These are phyloP conservation scores for Halocaridina rubra DNA, from an alignment of 2,888 invertebrate genomes.

Conservation along the genomic window DNA sequence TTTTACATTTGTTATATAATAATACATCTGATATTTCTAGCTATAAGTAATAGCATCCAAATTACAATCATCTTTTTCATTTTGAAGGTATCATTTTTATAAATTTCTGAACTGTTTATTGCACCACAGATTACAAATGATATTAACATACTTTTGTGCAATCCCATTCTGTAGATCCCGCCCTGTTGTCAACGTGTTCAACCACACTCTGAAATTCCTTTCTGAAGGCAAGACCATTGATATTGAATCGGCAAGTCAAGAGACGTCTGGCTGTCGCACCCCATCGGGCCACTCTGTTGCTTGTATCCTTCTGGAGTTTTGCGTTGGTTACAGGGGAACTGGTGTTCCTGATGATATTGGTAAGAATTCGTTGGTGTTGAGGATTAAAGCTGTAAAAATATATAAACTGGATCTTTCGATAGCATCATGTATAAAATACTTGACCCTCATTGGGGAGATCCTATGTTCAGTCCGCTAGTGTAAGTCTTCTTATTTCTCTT, in stretches of 20 bases:
- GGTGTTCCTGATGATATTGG: slow-evolving; percentile 46
- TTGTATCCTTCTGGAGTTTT: slow-evolving; percentile 60
- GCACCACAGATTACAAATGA: not conserved
- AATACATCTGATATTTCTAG: too few relatives aligned
- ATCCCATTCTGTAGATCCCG: slow-evolving; percentile 55
- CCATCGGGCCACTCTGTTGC: slow-evolving; percentile 6
- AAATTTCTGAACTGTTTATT: not conserved
- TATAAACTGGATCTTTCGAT: too few relatives aligned
- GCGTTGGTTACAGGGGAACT: slow-evolving; percentile 59
- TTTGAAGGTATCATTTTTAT: not conserved
- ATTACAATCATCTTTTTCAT: too few relatives aligned
- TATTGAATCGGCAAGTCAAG: not conserved
- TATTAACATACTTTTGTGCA: too few relatives aligned
- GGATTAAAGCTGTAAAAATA: too few relatives aligned
- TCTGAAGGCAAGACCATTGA: slow-evolving; percentile 49
- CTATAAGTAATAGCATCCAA: too few relatives aligned
- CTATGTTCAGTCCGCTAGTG: too few relatives aligned
- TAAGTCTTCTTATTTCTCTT: too few relatives aligned
- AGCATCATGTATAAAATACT: too few relatives aligned
- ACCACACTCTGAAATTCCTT: slow-evolving; percentile 52
- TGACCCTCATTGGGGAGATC: too few relatives aligned
- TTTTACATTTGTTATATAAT: too few relatives aligned
- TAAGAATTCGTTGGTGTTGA: too few relatives aligned
- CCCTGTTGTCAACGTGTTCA: slow-evolving; percentile 57
- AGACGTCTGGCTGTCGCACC: slow-evolving; percentile 8